A percentile compares a stretch with the other conserved stretches of the same genome.
Evolutionary conservation across 1,140 invertebrate species (phyloP).

Genomic region (Drosophila ficusphila): DNA sequence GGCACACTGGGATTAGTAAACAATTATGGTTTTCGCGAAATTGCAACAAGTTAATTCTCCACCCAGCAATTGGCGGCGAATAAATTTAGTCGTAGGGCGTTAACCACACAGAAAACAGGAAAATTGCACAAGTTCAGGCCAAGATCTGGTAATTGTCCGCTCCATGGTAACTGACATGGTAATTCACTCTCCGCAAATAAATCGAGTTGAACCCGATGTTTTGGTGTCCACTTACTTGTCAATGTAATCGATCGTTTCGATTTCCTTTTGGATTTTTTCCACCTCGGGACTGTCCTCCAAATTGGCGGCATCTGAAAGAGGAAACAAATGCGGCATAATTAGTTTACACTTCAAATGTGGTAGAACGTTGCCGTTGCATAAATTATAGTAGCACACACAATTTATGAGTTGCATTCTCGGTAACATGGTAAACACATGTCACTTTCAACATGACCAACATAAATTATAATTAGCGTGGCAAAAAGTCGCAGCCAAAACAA

Average conservation of each 20-base stretch:
- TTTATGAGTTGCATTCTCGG: constrained; percentile 52
- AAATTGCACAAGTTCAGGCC: constrained; percentile 40
- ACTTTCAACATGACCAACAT: constrained; percentile 49
- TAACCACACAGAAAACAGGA: constrained; percentile 30
- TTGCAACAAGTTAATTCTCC: constrained; percentile 76
- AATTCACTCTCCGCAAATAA: constrained; percentile 21
- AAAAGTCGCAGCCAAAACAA: constrained; percentile 47
- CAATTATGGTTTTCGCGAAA: constrained; percentile 76
- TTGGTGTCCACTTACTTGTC: constrained; percentile 81
- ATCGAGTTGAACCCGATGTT: constrained; percentile 46
- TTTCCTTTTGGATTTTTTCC: constrained; percentile 79
- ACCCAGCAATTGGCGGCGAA: constrained; percentile 63
- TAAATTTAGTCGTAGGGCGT: constrained; percentile 70
- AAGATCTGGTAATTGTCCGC: constrained; percentile 39
- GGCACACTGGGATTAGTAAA: constrained; percentile 67
- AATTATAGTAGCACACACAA: constrained; percentile 30
- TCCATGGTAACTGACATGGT: constrained; percentile 31
- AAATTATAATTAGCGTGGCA: constrained; percentile 73
- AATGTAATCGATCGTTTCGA: constrained; percentile 81
- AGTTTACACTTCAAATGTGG: constrained; percentile 1
- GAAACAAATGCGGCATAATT: constrained; percentile 9
- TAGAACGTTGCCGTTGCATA: constrained; percentile 18
- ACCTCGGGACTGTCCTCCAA: constrained; percentile 52
- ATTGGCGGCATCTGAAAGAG: constrained; percentile 64
- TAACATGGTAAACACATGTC: constrained; percentile 52